Conservation (phyloP, 2,888 invertebrate genomes). For the Diloba caeruleocephala region DNA sequence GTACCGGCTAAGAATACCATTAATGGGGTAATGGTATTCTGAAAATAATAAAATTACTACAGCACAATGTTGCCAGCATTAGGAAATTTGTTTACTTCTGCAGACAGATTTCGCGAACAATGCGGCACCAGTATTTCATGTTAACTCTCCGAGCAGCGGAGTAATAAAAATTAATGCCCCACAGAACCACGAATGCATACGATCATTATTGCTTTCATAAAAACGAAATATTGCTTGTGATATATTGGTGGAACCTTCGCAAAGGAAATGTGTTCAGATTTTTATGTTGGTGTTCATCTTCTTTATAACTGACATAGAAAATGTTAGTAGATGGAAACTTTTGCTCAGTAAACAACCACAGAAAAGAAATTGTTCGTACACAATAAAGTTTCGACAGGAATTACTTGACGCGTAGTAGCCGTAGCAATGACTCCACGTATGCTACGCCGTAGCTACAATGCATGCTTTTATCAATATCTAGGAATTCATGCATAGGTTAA, state of each 20-base stretch:
- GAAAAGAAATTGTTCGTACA: too few relatives aligned
- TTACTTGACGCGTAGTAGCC: too few relatives aligned
- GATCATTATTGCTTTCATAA: constrained; percentile 60
- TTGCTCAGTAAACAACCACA: too few relatives aligned
- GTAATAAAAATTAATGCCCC: constrained; percentile 67
- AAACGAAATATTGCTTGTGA: constrained; percentile 53
- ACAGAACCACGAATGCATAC: constrained; percentile 51
- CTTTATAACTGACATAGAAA: too few relatives aligned
- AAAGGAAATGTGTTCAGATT: constrained; percentile 12
- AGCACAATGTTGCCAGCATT: constrained; percentile 6
- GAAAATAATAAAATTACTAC: background rate
- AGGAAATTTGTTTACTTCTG: constrained; percentile 32
- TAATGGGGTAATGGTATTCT: background rate
- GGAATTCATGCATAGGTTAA: too few relatives aligned
- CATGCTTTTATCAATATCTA: too few relatives aligned
- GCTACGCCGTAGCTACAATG: too few relatives aligned
- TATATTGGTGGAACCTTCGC: constrained; percentile 19
- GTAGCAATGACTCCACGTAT: too few relatives aligned
- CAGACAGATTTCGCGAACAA: constrained; percentile 49
- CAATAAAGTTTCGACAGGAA: too few relatives aligned
- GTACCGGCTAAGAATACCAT: too few relatives aligned
- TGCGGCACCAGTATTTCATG: constrained; percentile 64
- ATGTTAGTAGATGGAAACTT: too few relatives aligned
- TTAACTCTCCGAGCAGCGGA: constrained; percentile 66
- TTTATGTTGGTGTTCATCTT: too few relatives aligned